These are phyloP conservation scores for Drosophila burlai DNA, from an alignment of 1,140 invertebrate species.

Conservation along the genomic window DNA sequence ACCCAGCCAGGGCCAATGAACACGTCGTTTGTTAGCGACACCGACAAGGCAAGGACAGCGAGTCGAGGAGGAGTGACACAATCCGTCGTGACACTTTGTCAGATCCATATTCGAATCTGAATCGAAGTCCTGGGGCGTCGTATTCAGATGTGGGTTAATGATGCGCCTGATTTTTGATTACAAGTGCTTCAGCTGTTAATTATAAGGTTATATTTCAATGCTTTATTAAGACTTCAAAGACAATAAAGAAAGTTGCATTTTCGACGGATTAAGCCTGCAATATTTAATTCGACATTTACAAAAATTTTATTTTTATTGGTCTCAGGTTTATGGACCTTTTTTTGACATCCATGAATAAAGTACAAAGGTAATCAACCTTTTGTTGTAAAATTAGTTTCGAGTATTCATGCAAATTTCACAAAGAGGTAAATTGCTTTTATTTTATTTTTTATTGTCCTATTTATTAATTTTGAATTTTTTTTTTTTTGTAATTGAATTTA, in stretches of 20 bases:
- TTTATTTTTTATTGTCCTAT: neutral
- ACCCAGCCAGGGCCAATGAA: slow-evolving; percentile 69
- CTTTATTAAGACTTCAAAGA: no score
- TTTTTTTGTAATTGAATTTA: no score
- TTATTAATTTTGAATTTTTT: no score
- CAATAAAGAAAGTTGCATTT: no score
- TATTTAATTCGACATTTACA: no score
- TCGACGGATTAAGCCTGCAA: no score
- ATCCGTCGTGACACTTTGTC: slow-evolving; percentile 63
- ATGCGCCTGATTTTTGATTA: neutral
- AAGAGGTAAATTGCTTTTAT: no score
- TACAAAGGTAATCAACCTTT: no score
- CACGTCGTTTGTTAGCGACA: slow-evolving; percentile 64
- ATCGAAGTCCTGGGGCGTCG: neutral
- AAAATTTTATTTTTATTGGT: neutral
- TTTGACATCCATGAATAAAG: no score
- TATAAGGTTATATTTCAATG: no score
- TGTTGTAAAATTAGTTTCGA: neutral
- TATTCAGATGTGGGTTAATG: neutral
- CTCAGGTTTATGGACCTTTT: no score
- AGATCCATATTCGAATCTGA: neutral
- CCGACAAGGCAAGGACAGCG: slow-evolving; percentile 7
- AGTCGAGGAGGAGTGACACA: slow-evolving; percentile 28
- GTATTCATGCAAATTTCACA: no score
- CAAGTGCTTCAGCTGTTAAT: neutral